Base-by-base conservation (phyloP, 1,140 invertebrate genomes). In the Drosophila miranda region DNA sequence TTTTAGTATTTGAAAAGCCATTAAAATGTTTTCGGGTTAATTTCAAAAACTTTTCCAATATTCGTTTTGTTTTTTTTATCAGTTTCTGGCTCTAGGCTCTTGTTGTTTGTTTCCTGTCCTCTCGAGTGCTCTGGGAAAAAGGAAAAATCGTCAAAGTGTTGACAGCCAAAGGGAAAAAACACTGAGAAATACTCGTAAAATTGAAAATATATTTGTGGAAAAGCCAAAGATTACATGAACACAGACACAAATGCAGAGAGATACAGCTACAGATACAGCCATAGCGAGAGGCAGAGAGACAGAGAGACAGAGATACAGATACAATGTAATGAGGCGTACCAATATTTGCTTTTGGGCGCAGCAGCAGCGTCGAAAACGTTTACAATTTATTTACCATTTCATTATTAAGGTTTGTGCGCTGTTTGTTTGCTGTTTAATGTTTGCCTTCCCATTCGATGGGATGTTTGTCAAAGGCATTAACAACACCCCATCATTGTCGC, bases 331-430 rank as follows among this genome's bases (percentile, higher is more conserved):
- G 54, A 55, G 60, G 21, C 54, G 56, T 48, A 74, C 61, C 75
- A 75, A 75, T 84, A 84, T 86, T 84, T 84, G 73, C 75, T 51
- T 26, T 56, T 73, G 81, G 34, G 61, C 67, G 58, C 77, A 86
- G 76, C 34, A 38, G 11, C 34, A 38, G 34, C 34, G 34, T 70
- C 75, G 45, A 84, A 38, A 84, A 86, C 86, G 82, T 86, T 84
- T 81, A 86, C 81, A 86, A 72, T 80, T 70, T 78, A 84, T 86
- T 84, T 84, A 84, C 81, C 86, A 84, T 84, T 84, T 86, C 81
- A 84, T 84, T 84, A 86, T 79, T 86, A 73, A 63, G 69, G 58
- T 71, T 38, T 38, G 34, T 26, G 52, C 59, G 44, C 50, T 55
- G 48, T 56, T 7, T 44, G 54, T 26, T 30, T 16, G 26, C 26